Evolutionary conservation across 2,888 invertebrate genomes (phyloP).

Genomic region (Rhaphigaster nebulosa): DNA sequence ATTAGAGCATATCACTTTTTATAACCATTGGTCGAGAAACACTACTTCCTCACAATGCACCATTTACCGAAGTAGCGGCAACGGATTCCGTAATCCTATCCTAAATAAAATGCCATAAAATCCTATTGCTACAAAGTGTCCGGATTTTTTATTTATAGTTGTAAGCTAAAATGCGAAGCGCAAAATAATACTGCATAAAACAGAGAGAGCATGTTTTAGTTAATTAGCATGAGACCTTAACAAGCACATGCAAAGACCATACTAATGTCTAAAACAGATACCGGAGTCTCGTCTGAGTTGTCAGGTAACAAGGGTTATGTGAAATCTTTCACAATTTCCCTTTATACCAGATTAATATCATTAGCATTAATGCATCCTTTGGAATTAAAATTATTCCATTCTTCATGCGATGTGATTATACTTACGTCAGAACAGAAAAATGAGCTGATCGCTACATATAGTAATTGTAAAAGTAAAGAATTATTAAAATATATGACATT

Average conservation of each 20-base stretch:
- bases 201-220: neutral
- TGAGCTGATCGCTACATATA: neutral
- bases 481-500: neutral
- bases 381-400: conserved; percentile 40
- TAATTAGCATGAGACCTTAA: neutral
- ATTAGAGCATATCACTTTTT: too few species aligned
- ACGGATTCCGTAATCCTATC: too few species aligned
- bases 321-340: conserved; percentile 44
- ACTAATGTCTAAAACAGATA: conserved; percentile 32
- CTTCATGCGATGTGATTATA: conserved; percentile 23
- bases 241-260: neutral
- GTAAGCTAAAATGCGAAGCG: neutral
- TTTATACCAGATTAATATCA: conserved; percentile 34
- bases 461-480: neutral
- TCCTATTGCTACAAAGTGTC: too few species aligned
- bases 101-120: too few species aligned
- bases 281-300: conserved; percentile 21
- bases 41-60: too few species aligned
- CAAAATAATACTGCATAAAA: neutral
- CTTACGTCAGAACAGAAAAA: conserved; percentile 18
- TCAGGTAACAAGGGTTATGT: conserved; percentile 43
- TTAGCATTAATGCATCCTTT: conserved; percentile 49
- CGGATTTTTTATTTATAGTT: too few species aligned
- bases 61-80: too few species aligned
- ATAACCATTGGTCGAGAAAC: too few species aligned